Base-by-base conservation (phyloP, 2,888 invertebrate species). In the Proisotoma minuta region DNA sequence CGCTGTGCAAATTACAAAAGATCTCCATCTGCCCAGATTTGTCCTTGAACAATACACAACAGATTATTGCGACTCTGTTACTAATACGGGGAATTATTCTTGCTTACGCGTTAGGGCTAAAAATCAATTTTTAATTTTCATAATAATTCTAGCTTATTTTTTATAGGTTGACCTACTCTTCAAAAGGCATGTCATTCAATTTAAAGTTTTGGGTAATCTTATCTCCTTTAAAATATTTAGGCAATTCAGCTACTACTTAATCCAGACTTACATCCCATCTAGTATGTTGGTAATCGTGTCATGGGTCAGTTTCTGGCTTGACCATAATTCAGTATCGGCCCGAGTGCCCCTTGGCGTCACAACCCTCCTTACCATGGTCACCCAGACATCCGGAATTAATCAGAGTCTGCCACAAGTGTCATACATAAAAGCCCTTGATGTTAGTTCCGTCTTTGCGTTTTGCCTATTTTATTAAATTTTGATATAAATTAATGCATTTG, bases 201-300 rank as follows among this genome's bases (percentile, higher is more conserved):
- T n/a, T n/a, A n/a, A n/a, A n/a, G n/a, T n/a, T n/a, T n/a, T n/a
- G n/a, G n/a, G n/a, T n/a, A n/a, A n/a, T n/a, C n/a, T n/a, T n/a
- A n/a, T n/a, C n/a, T n/a, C n/a, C n/a, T n/a, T n/a, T n/a, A n/a
- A n/a, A n/a, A n/a, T n/a, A n/a, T n/a, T n/a, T n/a, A n/a, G n/a
- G n/a, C 96, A 97, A 82, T 97, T 97, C 87, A 91, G 92, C 81
- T 97, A 97, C 86, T 97, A 97, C 83, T 85, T 97, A 77, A 94
- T 97, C 78, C 97, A 97, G 85, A 94, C 97, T 82, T 97, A 97
- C 85, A 94, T 97, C 78, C 97, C 97, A 54, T 96, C 95, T 84
- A 93, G 93, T 82, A 96, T 95, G 95, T 81, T 95, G 78, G 93
- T 95, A 79, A 93, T 94, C 79, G 94, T 94, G 69, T 93, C 93